Base-by-base conservation (phyloP, 1,140 invertebrate genomes). In the Trichonephila inaurata region DNA sequence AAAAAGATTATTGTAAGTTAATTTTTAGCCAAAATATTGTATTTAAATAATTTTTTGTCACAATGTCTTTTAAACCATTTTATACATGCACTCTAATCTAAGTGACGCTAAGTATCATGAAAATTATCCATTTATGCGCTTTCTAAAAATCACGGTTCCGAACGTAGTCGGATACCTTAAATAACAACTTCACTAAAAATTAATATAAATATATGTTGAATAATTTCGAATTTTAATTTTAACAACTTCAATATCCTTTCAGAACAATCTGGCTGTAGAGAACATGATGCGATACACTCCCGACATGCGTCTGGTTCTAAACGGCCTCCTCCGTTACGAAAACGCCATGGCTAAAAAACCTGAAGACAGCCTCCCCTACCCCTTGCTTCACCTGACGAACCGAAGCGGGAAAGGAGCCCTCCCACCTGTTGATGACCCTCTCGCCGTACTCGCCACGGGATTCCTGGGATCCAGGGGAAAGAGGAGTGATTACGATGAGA, bases 401-500 rank as follows among this genome's bases (percentile, higher is more conserved):
- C 24, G 82, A 18, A 86, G 81, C 60, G 24, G 21, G 18, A 89
- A 64, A 14, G 21, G 69, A 12, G 28, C 69, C 66, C 16, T 24
- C 61, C 58, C 24, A n/a, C 28, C 33, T 66, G 66, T 62, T 5
- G 85, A 93, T 51, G 92, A 93, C 3, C 85, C 92, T 2, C n/a
- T 93, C 28, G 92, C 92, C 16, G 60, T 72, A 0, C 33, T 93
- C 28, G 92, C 92, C 19, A 81, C 83, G 2, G 92, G 92, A 51
- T 93, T 93, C 60, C 28, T 88, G 2, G 92, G 92, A 21, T 93
- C 92, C 12, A 58, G 92, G 16, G 92, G 92, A 8, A 93, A 93
- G 33, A 24, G 86, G 4, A 40, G 66, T 19, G 83, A 88, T 69
- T 77, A 88, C 21, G 69, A 89, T 44, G 92, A 93, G 21, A 87